These are phyloP conservation scores for Teleogryllus oceanicus DNA, from an alignment of 2,888 invertebrate species.

Conservation along the genomic window DNA sequence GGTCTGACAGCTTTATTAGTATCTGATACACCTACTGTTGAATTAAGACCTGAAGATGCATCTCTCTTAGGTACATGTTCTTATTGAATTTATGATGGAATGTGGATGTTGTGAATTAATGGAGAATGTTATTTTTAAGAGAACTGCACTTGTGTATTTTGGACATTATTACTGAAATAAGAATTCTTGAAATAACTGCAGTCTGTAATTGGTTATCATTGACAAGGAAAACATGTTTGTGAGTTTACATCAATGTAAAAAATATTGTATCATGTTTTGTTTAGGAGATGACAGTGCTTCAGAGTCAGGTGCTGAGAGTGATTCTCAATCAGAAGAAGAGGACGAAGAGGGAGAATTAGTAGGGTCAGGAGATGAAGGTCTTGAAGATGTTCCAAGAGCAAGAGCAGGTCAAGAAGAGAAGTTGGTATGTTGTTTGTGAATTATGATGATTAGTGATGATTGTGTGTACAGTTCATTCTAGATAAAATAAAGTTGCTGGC, in stretches of 20 bases:
- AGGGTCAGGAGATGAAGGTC: slow-evolving; percentile 39
- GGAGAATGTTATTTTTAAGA: too few relatives aligned
- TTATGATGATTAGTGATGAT: too few relatives aligned
- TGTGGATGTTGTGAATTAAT: too few relatives aligned
- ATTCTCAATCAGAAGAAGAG: slow-evolving; percentile 40
- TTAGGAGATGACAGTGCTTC: not conserved
- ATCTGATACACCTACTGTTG: slow-evolving; percentile 55
- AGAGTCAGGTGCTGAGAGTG: slow-evolving; percentile 22
- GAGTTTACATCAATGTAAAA: too few relatives aligned
- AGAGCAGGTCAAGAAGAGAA: slow-evolving; percentile 47
- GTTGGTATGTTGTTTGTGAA: slow-evolving; percentile 38
- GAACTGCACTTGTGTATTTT: too few relatives aligned
- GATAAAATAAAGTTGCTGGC: too few relatives aligned
- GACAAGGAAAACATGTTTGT: slow-evolving; percentile 1
- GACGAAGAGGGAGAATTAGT: slow-evolving; percentile 38
- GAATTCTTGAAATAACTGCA: too few relatives aligned
- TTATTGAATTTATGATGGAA: too few relatives aligned
- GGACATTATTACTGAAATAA: not conserved
- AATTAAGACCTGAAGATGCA: slow-evolving; percentile 39
- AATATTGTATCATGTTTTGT: not conserved
- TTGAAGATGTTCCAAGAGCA: slow-evolving; percentile 41
- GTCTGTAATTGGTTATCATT: too few relatives aligned
- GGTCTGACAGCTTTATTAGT: slow-evolving; percentile 70
- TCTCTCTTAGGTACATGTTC: slow-evolving; percentile 40
- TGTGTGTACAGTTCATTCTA: too few relatives aligned